These are phyloP conservation scores for Psylliodes chrysocephalus DNA, from an alignment of 2,888 invertebrate species.

Conservation along the genomic window DNA sequence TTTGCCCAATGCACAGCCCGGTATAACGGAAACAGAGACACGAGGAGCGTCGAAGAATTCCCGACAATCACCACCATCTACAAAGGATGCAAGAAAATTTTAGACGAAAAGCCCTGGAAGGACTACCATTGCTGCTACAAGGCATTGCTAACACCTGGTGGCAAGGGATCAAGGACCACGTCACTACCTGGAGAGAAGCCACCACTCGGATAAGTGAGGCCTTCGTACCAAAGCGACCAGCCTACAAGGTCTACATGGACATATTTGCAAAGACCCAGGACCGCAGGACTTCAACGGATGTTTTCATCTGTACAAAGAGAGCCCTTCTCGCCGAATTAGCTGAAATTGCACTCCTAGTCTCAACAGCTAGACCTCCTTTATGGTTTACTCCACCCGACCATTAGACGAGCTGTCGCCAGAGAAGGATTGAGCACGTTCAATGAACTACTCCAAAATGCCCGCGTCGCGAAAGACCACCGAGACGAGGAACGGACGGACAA, in stretches of 20 bases:
- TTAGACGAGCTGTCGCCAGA: neutral
- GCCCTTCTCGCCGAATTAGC: neutral
- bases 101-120: no score
- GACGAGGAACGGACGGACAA: neutral
- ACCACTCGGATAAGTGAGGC: no score
- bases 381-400: conserved; percentile 4
- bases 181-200: no score
- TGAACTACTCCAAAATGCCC: neutral
- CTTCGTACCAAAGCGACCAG: no score
- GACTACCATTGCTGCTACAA: no score
- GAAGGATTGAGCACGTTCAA: neutral
- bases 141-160: no score
- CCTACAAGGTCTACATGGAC: no score
- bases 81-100: no score
- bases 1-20: conserved; percentile 12
- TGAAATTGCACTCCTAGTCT: neutral
- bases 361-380: conserved; percentile 3
- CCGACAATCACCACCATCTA: conserved; percentile 32
- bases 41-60: conserved; percentile 36
- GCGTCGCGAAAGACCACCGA: neutral
- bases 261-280: neutral
- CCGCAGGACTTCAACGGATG: neutral
- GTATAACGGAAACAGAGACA: conserved; percentile 17
- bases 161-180: no score
- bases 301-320: neutral